Evolutionary conservation across 2,797 vertebrate species (phyloP).

Genomic region (Megaceryle alcyon): DNA sequence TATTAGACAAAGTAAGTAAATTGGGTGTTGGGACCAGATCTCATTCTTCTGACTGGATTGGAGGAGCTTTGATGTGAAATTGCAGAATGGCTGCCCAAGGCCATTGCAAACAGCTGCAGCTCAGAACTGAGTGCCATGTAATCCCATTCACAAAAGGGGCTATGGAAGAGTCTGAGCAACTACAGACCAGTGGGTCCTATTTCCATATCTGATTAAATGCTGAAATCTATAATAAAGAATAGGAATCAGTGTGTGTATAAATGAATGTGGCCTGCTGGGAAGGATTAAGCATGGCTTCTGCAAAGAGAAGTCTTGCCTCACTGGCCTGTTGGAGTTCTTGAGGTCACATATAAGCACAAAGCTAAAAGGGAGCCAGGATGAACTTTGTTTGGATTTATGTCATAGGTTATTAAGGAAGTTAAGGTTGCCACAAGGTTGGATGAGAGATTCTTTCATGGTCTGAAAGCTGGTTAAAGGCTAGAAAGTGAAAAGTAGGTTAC

Average conservation of each 20-base stretch:
- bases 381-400: not conserved
- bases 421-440: not conserved
- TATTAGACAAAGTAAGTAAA: not conserved
- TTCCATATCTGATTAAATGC: not conserved
- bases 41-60: not conserved
- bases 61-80: not conserved
- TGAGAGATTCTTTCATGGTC: not conserved
- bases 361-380: not conserved
- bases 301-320: not conserved
- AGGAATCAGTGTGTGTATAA: not conserved
- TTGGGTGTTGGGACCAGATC: not conserved
- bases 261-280: not conserved
- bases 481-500: not conserved
- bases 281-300: not conserved
- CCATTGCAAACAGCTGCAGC: too few species aligned
- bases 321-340: not conserved
- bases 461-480: not conserved
- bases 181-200: not conserved
- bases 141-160: not conserved
- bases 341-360: not conserved
- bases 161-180: not conserved
- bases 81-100: not conserved
- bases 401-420: not conserved
- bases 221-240: not conserved
- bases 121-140: not conserved